Evolutionary conservation across 2,797 vertebrate species (phyloP).

Genomic region (Dipus sagitta): DNA sequence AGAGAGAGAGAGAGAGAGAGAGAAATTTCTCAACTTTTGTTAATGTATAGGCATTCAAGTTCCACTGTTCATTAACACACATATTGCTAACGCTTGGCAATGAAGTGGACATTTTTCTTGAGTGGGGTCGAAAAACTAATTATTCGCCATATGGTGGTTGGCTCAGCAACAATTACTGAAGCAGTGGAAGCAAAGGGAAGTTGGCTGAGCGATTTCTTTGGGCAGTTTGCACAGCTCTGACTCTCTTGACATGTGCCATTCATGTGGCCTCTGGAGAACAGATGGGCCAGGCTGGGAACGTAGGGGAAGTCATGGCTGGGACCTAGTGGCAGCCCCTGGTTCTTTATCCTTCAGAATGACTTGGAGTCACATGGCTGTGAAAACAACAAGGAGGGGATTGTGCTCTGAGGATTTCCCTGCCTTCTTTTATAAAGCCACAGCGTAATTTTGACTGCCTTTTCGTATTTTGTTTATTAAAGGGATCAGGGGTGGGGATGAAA

Average conservation of each 20-base stretch:
- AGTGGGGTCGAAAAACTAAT: constrained; percentile 96
- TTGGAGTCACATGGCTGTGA: constrained; percentile 92
- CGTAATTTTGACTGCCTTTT: constrained; percentile 91
- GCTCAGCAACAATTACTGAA: constrained; percentile 93
- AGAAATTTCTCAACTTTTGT: constrained; percentile 85
- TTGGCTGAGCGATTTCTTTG: constrained; percentile 90
- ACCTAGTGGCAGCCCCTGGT: constrained; percentile 91
- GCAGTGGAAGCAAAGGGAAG: constrained; percentile 88
- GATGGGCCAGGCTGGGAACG: constrained; percentile 96
- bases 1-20: background rate
- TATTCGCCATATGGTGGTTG: constrained; percentile 98
- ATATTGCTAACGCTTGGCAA: constrained; percentile 90
- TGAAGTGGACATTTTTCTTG: constrained; percentile 91
- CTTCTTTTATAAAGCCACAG: constrained; percentile 90
- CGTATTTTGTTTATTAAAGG: constrained; percentile 93
- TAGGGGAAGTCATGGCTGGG: constrained; percentile 93
- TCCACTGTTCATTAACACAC: constrained; percentile 89
- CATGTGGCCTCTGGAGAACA: constrained; percentile 93
- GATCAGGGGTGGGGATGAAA: constrained; percentile 92
- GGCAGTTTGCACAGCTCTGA: constrained; percentile 92
- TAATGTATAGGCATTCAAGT: constrained; percentile 95
- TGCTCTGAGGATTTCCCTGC: constrained; percentile 90
- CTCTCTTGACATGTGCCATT: constrained; percentile 97
- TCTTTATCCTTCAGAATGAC: constrained; percentile 94
- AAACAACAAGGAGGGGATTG: constrained; percentile 96